Evolutionary conservation across 2,888 invertebrate species (phyloP).

Genomic region (Oscheius sp.): DNA sequence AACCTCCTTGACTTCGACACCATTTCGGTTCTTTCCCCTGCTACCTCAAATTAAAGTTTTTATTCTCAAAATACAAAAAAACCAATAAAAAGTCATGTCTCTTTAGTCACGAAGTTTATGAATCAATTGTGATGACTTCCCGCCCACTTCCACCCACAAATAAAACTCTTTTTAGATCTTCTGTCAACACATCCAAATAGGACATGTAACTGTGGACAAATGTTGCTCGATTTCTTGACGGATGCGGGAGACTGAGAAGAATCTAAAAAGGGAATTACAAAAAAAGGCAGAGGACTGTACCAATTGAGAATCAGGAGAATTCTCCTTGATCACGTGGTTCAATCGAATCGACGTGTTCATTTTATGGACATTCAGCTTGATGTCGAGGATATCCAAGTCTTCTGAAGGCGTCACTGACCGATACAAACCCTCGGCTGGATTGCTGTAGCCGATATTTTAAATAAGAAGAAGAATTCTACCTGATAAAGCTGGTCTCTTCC

Average conservation of each 20-base stretch:
- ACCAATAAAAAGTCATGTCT: background rate
- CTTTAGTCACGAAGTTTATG: constrained; percentile 77
- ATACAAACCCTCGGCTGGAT: constrained; percentile 27
- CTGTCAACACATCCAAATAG: constrained; percentile 96
- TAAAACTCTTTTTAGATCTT: constrained; percentile 83
- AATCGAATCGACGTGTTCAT: constrained; percentile 99
- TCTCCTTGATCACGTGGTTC: constrained; percentile 96
- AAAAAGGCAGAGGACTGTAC: constrained; percentile 78
- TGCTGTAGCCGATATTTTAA: constrained; percentile 4
- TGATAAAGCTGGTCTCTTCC: constrained; percentile 34
- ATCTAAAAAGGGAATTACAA: constrained; percentile 77
- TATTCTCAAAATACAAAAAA: too few relatives aligned
- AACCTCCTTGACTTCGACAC: too few relatives aligned
- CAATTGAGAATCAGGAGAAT: constrained; percentile 95
- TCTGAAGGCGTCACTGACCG: constrained; percentile 30
- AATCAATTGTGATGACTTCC: constrained; percentile 99
- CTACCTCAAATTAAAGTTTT: too few relatives aligned
- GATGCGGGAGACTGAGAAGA: constrained; percentile 54
- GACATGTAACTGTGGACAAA: constrained; percentile 76
- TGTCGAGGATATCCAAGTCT: constrained; percentile 27
- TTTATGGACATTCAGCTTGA: constrained; percentile 81
- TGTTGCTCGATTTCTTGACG: constrained; percentile 49
- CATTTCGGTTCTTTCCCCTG: too few relatives aligned
- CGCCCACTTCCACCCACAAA: constrained; percentile 90
- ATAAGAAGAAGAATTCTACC: background rate